These are phyloP conservation scores for Hypanus sabinus DNA, from an alignment of 2,113 vertebrate species.

Conservation along the genomic window DNA sequence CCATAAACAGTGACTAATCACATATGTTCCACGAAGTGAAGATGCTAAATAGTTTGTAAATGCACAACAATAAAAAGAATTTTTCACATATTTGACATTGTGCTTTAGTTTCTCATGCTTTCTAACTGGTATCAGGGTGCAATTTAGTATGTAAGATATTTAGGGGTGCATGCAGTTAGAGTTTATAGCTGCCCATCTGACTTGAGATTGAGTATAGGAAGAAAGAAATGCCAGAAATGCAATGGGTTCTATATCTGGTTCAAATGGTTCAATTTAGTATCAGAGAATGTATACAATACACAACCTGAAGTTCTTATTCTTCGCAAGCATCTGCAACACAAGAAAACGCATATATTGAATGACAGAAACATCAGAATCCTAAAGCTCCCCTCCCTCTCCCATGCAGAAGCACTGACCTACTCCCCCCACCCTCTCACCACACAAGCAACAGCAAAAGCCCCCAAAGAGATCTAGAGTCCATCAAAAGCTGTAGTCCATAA, in stretches of 20 bases:
- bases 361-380: too few species aligned
- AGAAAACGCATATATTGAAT: too few species aligned
- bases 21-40: not conserved
- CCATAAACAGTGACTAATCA: constrained; percentile 19
- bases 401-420: too few species aligned
- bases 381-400: too few species aligned
- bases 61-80: not conserved
- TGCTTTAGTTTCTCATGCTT: not conserved
- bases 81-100: not conserved
- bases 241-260: not conserved
- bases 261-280: too few species aligned
- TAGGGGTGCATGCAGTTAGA: not conserved
- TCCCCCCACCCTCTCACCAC: too few species aligned
- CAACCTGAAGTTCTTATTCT: too few species aligned
- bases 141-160: not conserved
- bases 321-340: too few species aligned
- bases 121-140: not conserved
- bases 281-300: too few species aligned
- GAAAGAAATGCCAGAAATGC: not conserved
- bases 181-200: not conserved
- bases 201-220: not conserved
- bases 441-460: too few species aligned
- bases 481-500: too few species aligned
- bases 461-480: too few species aligned
- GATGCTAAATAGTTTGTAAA: not conserved